These are phyloP conservation scores for Gephyroberyx darwinii DNA, from an alignment of 2,797 vertebrate genomes.

Conservation along the genomic window DNA sequence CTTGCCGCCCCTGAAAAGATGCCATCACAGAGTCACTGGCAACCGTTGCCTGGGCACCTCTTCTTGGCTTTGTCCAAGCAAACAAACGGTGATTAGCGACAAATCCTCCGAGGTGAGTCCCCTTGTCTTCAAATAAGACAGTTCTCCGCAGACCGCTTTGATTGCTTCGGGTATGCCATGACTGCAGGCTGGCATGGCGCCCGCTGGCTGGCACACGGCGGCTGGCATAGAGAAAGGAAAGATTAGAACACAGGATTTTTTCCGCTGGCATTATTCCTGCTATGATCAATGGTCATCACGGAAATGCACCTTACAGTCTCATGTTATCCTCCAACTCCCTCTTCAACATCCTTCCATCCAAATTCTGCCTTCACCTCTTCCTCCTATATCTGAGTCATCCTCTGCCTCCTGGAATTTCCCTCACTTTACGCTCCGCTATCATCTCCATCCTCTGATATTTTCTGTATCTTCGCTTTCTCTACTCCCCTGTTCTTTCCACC, in stretches of 20 bases:
- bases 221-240: slow-evolving; percentile 53
- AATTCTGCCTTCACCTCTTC: slow-evolving; percentile 35
- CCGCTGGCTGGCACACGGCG: slow-evolving; percentile 55
- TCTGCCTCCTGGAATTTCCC: slow-evolving; percentile 60
- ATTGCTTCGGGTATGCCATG: slow-evolving; percentile 46
- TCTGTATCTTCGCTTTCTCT: slow-evolving; percentile 44
- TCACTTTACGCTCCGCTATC: slow-evolving; percentile 41
- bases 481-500: slow-evolving; percentile 41
- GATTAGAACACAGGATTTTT: slow-evolving; percentile 38
- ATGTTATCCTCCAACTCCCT: slow-evolving; percentile 25
- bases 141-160: slow-evolving; percentile 39
- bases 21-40: slow-evolving; percentile 71
- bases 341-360: slow-evolving; percentile 40
- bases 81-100: slow-evolving; percentile 67
- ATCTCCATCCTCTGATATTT: slow-evolving; percentile 31
- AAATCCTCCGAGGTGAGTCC: slow-evolving; percentile 74
- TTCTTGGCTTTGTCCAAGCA: slow-evolving; percentile 70
- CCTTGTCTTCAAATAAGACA: slow-evolving; percentile 54
- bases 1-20: slow-evolving; percentile 63
- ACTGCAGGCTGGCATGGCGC: slow-evolving; percentile 66
- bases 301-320: slow-evolving; percentile 25
- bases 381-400: slow-evolving; percentile 52
- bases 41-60: slow-evolving; percentile 67
- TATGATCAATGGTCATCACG: slow-evolving; percentile 30
- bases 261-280: slow-evolving; percentile 26